Evolutionary conservation across 2,888 invertebrate species (phyloP), one percentile per base, ranked within the genome.

Genomic region (Amaurobius ferox): DNA sequence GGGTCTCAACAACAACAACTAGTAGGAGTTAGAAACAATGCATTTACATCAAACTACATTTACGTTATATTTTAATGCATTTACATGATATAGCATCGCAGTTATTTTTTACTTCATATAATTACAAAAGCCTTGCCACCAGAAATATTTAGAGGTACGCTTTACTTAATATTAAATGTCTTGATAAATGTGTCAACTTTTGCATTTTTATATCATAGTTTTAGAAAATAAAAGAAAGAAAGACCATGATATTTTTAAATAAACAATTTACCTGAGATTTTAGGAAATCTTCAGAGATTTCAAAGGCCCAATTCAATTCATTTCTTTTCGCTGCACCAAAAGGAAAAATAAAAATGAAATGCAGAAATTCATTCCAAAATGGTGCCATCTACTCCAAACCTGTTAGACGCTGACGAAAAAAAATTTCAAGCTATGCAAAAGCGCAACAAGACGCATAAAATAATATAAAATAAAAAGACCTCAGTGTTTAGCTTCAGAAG

Each of bases 401-500:
- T 23, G 55, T 55, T 23, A 23, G 2, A 55, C 55, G 23, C 19
- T 23, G 23, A 55, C 19, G 16, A 23, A 19, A 55, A 55, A 6
- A 23, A 23, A 55, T 16, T 55, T 11, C 23, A 55, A 19, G 55
- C 23, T 1, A 1, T 11, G 44, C 44, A 44, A 44, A 44, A 44
- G 44, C n/a, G 44, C 44, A 23, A 5, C 23, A 3, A 55, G 55
- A 55, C 55, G 23, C 55, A 23, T 23, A 55, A 55, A 55, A 55
- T 55, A 55, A 55, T 55, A 55, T 55, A 55, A 55, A 55, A 55
- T 55, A 55, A 55, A 55, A 55, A 55, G 55, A 16, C 19, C 55
- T 23, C 55, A 23, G 23, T 23, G 55, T 55, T 55, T 55, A 55
- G 55, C 19, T 55, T 55, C 55, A 55, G 55, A 55, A 55, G 44